Base-by-base conservation (phyloP, 2,888 invertebrate genomes). In the Erpobdella octoculata region DNA sequence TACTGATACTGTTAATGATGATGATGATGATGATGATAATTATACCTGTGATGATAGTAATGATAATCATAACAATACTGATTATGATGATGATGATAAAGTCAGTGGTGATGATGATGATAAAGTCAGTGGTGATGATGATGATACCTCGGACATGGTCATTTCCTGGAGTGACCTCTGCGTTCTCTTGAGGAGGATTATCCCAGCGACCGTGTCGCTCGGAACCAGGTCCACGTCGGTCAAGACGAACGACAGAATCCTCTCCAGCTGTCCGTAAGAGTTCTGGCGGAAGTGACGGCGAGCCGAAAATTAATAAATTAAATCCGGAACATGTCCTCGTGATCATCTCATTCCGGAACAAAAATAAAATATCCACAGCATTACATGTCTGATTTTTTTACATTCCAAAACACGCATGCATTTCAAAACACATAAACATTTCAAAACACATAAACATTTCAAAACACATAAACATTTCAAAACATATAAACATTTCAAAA, bases 191-290 rank as follows among this genome's bases (percentile, higher is more conserved):
- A 93, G 86, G 18, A 93, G 86, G 33, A 93, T 88, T 78, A 91
- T 88, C 18, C 92, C 93, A 15, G 92, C 92, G 71, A 91, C 88
- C 21, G 93, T 88, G 82, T 93, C 93, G 0, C 91, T 90, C 0
- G 92, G 90, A 0, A 93, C 92, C 48, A 92, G 84, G 83, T 93
- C 91, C 8, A 91, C 89, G 76, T 91, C 90, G 78, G 91, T 73
- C 33, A 75, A 38, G 12, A 58, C 21, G 12, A 37, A 35, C 2
- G 70, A 35, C 5, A 72, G 48, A 31, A 72, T 37, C 1, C 36
- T 46, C 28, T 58, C 38, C 25, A 72, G 46, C 21, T 72, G 70
- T 18, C 35, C 36, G 53, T 53, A 70, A 5, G 72, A 72, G 70
- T 72, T 58, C 72, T 72, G n/a, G n/a, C 6, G 53, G 28, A 25